Base-by-base conservation (phyloP, 2,113 vertebrate genomes). In the Sakesphorus luctuosus region DNA sequence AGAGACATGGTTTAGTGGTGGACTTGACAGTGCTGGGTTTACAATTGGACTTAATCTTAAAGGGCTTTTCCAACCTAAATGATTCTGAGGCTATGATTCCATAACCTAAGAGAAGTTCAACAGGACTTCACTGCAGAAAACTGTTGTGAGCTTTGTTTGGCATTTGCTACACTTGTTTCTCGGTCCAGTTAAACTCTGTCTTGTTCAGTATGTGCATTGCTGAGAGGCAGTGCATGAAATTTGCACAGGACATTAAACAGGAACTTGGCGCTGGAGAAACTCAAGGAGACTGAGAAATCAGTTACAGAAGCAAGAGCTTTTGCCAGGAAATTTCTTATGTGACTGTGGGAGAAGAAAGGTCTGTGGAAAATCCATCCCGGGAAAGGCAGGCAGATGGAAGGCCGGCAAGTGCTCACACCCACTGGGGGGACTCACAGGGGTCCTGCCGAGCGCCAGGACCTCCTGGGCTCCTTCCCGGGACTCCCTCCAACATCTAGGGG, bases 351-450 rank as follows among this genome's bases (percentile, higher is more conserved):
- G 49, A 58, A 71, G 14, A 43, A 28, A 40, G 0, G 14, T 8
- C 52, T 28, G 40, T 9, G 80, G 40, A 20, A 43, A 7, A 6
- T 6, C 10, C 44, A n/a, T 24, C 3, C 11, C 40, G n/a, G 47
- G 33, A 6, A 17, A 19, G 24, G 1, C 3, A 4, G 47, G 40
- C 43, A 13, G 26, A 3, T 0, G 35, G 46, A 14, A 62, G 44
- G 7, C 8, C 6, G 63, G 25, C 4, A 24, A 7, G 5, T 33
- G 68, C 29, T 26, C 0, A 3, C 11, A 36, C 7, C 18, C 1
- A 2, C 21, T 2, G 61, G 25, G 43, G 21, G 25, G 3, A 18
- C 7, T 11, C 1, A 3, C 0, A 2, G 71, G 20, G 53, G 2
- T 24, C 5, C 6, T n/a, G 6, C 8, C 0, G 71, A 38, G 33